A percentile compares a stretch with the other conserved stretches of the same genome.
Conservation (phyloP, 2,797 vertebrate genomes). For the Neostethus bicornis region DNA sequence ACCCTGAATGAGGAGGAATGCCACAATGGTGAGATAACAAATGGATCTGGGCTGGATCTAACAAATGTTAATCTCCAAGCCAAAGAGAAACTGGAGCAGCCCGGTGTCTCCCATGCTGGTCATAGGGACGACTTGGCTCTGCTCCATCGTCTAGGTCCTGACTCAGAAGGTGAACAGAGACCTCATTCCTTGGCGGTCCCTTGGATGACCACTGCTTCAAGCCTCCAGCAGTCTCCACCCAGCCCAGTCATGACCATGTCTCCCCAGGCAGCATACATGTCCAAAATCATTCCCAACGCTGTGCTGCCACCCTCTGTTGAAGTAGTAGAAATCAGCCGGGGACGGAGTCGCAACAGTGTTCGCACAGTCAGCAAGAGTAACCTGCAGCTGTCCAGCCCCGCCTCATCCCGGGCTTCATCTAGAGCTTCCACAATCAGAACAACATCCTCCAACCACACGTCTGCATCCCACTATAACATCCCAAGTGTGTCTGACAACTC, state of each 20-base stretch:
- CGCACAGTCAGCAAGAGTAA: slow-evolving; percentile 88
- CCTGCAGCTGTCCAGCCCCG: slow-evolving; percentile 88
- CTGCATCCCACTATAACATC: slow-evolving; percentile 53
- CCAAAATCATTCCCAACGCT: slow-evolving; percentile 96
- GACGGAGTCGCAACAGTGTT: slow-evolving; percentile 87
- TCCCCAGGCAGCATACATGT: slow-evolving; percentile 94
- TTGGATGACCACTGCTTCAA: slow-evolving; percentile 83
- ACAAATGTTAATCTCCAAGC: slow-evolving; percentile 53
- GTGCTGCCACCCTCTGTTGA: slow-evolving; percentile 92
- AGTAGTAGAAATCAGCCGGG: slow-evolving; percentile 89
- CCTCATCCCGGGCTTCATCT: slow-evolving; percentile 84
- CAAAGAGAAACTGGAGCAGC: slow-evolving; percentile 70
- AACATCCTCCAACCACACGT: slow-evolving; percentile 78
- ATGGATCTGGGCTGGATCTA: no score
- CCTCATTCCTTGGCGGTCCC: slow-evolving; percentile 86
- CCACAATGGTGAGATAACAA: slow-evolving; percentile 68
- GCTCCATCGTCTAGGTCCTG: slow-evolving; percentile 71
- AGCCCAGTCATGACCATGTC: slow-evolving; percentile 93
- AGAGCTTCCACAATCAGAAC: slow-evolving; percentile 82
- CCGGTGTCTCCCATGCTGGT: slow-evolving; percentile 69
- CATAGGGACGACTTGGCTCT: slow-evolving; percentile 83
- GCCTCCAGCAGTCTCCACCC: slow-evolving; percentile 57
- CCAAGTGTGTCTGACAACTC: slow-evolving; percentile 67
- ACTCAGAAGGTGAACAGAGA: slow-evolving; percentile 70
- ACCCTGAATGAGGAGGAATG: slow-evolving; percentile 60